Evolutionary conservation across 2,888 invertebrate genomes (phyloP).

Genomic region (Vandiemenella viatica): DNA sequence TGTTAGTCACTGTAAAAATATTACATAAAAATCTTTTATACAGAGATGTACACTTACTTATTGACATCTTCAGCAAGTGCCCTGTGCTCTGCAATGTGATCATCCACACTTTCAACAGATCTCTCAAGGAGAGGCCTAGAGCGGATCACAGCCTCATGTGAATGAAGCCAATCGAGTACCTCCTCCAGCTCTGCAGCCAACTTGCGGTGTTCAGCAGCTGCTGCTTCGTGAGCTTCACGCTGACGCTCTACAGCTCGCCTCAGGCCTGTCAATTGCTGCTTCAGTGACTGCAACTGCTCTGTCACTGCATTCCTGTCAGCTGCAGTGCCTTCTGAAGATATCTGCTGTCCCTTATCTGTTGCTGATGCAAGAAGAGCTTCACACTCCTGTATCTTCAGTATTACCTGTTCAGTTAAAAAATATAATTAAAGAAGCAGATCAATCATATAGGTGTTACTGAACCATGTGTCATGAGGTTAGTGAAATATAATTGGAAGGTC

Average conservation of each 20-base stretch:
- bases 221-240: slow-evolving; percentile 72
- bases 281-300: slow-evolving; percentile 71
- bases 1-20: too few species aligned
- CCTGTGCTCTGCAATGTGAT: slow-evolving; percentile 62
- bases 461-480: too few species aligned
- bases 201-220: slow-evolving; percentile 77
- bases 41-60: not conserved
- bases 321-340: slow-evolving; percentile 76
- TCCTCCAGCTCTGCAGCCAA: slow-evolving; percentile 67
- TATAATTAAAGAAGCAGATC: too few species aligned
- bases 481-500: too few species aligned
- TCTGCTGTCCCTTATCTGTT: slow-evolving; percentile 83
- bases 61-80: slow-evolving; percentile 20
- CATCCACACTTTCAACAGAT: slow-evolving; percentile 62
- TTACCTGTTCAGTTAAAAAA: too few species aligned
- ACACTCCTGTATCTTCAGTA: slow-evolving; percentile 75
- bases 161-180: slow-evolving; percentile 68
- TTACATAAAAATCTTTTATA: too few species aligned
- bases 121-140: slow-evolving; percentile 68
- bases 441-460: too few species aligned
- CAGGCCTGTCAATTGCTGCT: slow-evolving; percentile 65
- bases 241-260: slow-evolving; percentile 72
- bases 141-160: slow-evolving; percentile 65
- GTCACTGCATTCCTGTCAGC: slow-evolving; percentile 77
- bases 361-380: slow-evolving; percentile 77